Conservation (phyloP, 2,888 invertebrate species). For the Stenodera caucasica region DNA sequence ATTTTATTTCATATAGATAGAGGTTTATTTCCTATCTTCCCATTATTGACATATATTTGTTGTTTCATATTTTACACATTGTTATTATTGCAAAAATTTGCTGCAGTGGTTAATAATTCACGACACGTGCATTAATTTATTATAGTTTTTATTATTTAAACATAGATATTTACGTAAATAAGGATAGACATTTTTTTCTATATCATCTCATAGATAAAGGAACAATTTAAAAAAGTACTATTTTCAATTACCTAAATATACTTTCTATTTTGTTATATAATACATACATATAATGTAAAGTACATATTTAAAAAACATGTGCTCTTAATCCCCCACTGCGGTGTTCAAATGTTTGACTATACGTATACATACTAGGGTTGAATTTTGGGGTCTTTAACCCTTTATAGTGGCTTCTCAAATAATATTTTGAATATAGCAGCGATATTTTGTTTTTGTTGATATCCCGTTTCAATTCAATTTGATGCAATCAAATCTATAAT, state of each 20-base stretch:
- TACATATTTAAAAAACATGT: conserved; percentile 3
- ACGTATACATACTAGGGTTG: conserved; percentile 16
- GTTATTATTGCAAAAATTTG: background rate
- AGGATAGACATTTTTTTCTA: background rate
- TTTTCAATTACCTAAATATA: background rate
- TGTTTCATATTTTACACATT: background rate
- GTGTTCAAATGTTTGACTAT: conserved; percentile 10
- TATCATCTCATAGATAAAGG: background rate
- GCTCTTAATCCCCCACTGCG: conserved; percentile 18
- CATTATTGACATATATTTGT: conserved; percentile 8
- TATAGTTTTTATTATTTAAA: background rate
- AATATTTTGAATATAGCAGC: no score
- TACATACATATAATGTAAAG: background rate
- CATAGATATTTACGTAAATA: background rate
- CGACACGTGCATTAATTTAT: conserved; percentile 1
- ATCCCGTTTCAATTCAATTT: no score
- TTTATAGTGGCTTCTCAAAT: background rate
- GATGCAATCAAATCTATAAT: background rate
- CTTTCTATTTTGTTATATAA: background rate
- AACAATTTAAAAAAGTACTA: background rate
- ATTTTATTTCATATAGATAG: no score
- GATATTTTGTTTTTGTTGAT: no score
- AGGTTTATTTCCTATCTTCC: no score
- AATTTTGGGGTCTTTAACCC: conserved; percentile 23
- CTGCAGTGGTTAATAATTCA: background rate